phyloP scores from a whole-genome alignment of 2,888 invertebrate genomes.

The Metellina segmentata region DNA sequence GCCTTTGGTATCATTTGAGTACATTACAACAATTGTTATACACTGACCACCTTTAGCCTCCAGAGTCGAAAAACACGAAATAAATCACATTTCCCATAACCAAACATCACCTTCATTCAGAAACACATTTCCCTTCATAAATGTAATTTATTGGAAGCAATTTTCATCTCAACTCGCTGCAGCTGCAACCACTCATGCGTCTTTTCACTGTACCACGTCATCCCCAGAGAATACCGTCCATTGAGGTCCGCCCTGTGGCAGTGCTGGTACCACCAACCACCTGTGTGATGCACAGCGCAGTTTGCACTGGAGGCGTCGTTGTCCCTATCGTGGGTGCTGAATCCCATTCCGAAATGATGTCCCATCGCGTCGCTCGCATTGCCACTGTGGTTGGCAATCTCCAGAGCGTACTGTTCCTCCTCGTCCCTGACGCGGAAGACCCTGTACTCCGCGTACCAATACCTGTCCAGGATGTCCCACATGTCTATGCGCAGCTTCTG shows the following conservation, averaged over 20 bases:
- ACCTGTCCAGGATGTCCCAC: constrained; percentile 91
- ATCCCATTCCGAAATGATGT: constrained; percentile 94
- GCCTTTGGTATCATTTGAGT: too few relatives aligned
- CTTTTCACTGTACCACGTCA: constrained; percentile 94
- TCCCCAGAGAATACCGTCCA: constrained; percentile 92
- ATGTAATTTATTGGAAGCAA: constrained; percentile 11
- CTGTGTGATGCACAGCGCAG: constrained; percentile 95
- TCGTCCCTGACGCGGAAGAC: constrained; percentile 79
- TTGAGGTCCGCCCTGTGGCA: constrained; percentile 97
- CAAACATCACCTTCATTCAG: too few relatives aligned
- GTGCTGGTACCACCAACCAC: constrained; percentile 98
- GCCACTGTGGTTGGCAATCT: constrained; percentile 89
- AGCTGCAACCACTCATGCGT: constrained; percentile 84
- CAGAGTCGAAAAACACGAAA: too few relatives aligned
- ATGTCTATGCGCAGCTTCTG: constrained; percentile 88
- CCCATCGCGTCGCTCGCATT: constrained; percentile 94
- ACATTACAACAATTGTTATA: too few relatives aligned
- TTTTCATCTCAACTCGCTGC: constrained; percentile 80
- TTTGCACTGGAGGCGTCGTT: constrained; percentile 92
- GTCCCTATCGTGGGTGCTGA: constrained; percentile 93
- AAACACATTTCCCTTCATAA: not conserved
- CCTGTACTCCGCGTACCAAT: constrained; percentile 86
- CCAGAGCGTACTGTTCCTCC: constrained; percentile 80
- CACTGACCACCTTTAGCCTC: too few relatives aligned
- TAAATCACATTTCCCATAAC: too few relatives aligned